Evolutionary conservation across 2,888 invertebrate genomes (phyloP), one percentile per base, ranked within the genome.

Genomic region (Carterocephalus palaemon): DNA sequence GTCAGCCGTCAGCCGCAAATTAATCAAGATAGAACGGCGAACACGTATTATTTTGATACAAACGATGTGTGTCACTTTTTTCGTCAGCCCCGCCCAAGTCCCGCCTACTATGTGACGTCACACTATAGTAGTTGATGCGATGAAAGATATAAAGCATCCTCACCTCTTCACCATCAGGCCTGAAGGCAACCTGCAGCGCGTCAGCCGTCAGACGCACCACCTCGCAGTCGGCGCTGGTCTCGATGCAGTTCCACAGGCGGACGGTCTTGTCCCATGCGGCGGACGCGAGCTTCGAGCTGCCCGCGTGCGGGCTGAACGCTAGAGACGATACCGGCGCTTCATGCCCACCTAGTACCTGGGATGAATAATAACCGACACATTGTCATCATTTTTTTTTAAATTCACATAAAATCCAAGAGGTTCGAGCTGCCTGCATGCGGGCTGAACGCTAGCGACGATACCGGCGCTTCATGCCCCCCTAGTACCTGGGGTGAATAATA

Each of bases 201-300:
- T 98, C 98, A 0, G 94, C 86, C 0, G 89, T 79, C 5, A 98
- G 77, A 49, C 90, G 89, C 26, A 98, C 89, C 0, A 93, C 92
- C 83, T 98, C 98, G 58, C 93, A 93, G 3, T 91, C 90, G 0
- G 93, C 91, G 46, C 93, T 93, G 57, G 87, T 90, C 67, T 95
- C 95, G 24, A 98, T 90, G 3, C 96, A 93, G 75, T 97, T 94
- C 98, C 99, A 99, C 33, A 99, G 82, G 0, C 62, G 60, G 0
- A 98, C 85, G 0, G 96, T 95, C 76, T 94, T 94, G 81, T 99
- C 99, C 98, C 99, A 99, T 12, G 97, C 97, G 2, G 92, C 93
- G 0, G 97, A 97, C 0, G 92, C 94, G 24, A 99, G 78, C 1
- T 91, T 89, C 0, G 94, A 92, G 53, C 94, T 94, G 0, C 91